Evolutionary conservation across 1,140 invertebrate genomes (phyloP).

Genomic region (Patella vulgata): DNA sequence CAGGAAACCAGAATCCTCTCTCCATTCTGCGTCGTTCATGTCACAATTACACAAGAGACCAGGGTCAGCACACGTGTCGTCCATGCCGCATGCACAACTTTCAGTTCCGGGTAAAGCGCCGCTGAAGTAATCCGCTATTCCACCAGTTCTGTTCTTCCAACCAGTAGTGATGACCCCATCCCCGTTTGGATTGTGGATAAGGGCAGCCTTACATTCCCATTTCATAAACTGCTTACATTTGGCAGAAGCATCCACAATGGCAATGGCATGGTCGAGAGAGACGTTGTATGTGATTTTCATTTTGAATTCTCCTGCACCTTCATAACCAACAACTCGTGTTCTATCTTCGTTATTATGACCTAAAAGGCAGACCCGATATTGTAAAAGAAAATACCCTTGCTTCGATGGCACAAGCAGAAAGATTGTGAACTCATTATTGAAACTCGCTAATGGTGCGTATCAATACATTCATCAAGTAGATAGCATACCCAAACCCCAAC

Average conservation of each 20-base stretch:
- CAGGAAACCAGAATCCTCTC: conserved; percentile 48
- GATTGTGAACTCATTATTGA: no score
- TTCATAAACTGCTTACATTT: conserved; percentile 50
- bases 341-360: conserved; percentile 44
- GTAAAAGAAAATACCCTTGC: no score
- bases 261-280: conserved; percentile 29
- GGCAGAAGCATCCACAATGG: conserved; percentile 45
- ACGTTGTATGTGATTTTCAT: conserved; percentile 39
- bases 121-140: conserved; percentile 46
- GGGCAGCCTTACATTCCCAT: conserved; percentile 52
- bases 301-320: conserved; percentile 47
- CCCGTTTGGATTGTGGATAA: conserved; percentile 45
- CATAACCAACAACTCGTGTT: conserved; percentile 41
- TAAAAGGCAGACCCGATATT: no score
- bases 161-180: conserved; percentile 43
- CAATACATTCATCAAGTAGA: no score
- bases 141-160: conserved; percentile 42
- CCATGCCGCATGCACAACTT: conserved; percentile 51
- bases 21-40: conserved; percentile 45
- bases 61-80: conserved; percentile 24
- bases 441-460: no score
- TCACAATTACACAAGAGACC: conserved; percentile 51
- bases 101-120: conserved; percentile 40
- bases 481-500: no score
- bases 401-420: no score